Evolutionary conservation across 2,888 invertebrate species (phyloP).

Genomic region (Hypolimnas misippus): DNA sequence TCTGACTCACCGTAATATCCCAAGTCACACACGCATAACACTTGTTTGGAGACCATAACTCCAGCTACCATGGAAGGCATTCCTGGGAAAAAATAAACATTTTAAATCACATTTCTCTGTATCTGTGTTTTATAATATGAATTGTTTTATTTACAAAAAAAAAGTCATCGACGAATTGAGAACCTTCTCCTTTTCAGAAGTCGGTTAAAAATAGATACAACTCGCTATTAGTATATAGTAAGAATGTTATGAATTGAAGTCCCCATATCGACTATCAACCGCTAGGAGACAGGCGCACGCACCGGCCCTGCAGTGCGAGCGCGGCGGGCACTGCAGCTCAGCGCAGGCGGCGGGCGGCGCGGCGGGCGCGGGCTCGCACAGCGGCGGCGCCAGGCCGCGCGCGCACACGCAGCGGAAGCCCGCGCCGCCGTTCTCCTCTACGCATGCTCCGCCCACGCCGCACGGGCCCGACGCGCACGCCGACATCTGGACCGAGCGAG

Average conservation of each 20-base stretch:
- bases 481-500: slow-evolving; percentile 62
- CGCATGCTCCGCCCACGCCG: slow-evolving; percentile 89
- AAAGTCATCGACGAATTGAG: too few relatives aligned
- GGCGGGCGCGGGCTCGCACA: slow-evolving; percentile 67
- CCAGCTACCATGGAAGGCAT: slow-evolving; percentile 59
- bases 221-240: not conserved
- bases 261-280: too few relatives aligned
- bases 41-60: slow-evolving; percentile 61
- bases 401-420: slow-evolving; percentile 89
- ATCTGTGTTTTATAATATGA: too few relatives aligned
- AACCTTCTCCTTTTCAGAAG: too few relatives aligned
- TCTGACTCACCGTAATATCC: slow-evolving; percentile 83
- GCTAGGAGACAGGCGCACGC: too few relatives aligned
- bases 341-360: slow-evolving; percentile 54
- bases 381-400: slow-evolving; percentile 77
- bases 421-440: slow-evolving; percentile 76
- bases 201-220: too few relatives aligned
- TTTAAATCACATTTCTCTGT: too few relatives aligned
- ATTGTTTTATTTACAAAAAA: too few relatives aligned
- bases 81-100: slow-evolving; percentile 46
- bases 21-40: slow-evolving; percentile 86
- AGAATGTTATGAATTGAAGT: too few relatives aligned
- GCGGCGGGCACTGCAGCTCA: slow-evolving; percentile 78
- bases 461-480: slow-evolving; percentile 89
- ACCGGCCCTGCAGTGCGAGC: slow-evolving; percentile 69